A percentile compares a stretch with the other conserved stretches of the same genome.
Conservation (phyloP, 2,113 vertebrate genomes). For the Odobenus rosmarus region DNA sequence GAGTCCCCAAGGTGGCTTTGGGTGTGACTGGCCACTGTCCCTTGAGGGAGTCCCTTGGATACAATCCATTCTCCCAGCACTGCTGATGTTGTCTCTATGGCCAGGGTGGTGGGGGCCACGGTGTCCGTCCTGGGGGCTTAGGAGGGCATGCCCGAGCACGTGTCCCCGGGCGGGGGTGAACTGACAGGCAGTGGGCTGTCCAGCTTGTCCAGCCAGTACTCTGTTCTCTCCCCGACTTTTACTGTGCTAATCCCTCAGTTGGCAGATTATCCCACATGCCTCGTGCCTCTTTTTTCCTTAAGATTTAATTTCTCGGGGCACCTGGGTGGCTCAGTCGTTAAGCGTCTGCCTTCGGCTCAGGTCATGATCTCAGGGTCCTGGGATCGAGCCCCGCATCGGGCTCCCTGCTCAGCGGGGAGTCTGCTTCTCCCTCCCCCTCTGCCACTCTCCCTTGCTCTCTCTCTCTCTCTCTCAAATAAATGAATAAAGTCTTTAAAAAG, state of each 20-base stretch:
- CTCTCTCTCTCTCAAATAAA: no score
- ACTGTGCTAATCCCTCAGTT: neutral
- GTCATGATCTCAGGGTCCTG: no score
- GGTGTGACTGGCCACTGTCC: neutral
- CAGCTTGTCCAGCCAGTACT: fast-evolving
- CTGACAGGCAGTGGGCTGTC: neutral
- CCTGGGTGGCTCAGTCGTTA: no score
- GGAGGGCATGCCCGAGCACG: fast-evolving
- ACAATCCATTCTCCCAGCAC: neutral
- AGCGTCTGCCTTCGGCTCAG: no score
- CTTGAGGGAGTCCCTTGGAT: neutral
- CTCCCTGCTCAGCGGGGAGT: no score
- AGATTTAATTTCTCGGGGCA: neutral
- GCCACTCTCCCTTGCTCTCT: no score
- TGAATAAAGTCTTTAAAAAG: no score
- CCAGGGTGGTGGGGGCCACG: no score
- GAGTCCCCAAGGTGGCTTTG: neutral
- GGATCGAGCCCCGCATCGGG: no score
- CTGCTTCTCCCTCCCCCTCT: no score
- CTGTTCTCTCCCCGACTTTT: neutral
- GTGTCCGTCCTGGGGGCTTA: fast-evolving
- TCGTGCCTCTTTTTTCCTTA: neutral
- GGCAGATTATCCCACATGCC: neutral
- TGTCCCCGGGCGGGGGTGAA: no score
- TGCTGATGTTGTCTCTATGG: neutral